Percentiles rank a stretch among this genome's conserved stretches.
phyloP scores from a whole-genome alignment of 2,888 invertebrate genomes.

The Timema podura region DNA sequence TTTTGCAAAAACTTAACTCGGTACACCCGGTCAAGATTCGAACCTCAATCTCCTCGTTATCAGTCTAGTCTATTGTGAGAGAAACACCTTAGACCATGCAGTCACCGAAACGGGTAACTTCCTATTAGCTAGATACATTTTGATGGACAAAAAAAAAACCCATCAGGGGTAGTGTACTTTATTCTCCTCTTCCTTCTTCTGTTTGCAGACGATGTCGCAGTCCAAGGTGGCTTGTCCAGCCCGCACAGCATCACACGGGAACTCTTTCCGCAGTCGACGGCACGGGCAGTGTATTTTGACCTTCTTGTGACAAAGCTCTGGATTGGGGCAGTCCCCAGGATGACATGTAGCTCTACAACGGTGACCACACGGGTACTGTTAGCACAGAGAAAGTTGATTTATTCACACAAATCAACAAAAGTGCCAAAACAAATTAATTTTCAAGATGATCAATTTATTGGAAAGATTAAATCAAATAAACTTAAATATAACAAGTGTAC shows the following conservation, averaged over 20 bases:
- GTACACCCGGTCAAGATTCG: not conserved
- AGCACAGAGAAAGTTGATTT: no score
- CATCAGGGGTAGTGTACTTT: slow-evolving; percentile 35
- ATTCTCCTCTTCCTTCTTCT: slow-evolving; percentile 53
- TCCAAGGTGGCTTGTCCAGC: slow-evolving; percentile 44
- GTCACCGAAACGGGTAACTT: not conserved
- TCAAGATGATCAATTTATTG: no score
- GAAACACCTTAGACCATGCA: no score
- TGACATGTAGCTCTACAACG: slow-evolving; percentile 73
- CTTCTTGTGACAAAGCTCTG: slow-evolving; percentile 71
- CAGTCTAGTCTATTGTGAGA: no score
- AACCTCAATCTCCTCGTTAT: no score
- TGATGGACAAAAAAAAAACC: not conserved
- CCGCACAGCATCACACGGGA: slow-evolving; percentile 58
- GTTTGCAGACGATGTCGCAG: slow-evolving; percentile 63
- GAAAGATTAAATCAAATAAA: no score
- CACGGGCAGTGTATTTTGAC: slow-evolving; percentile 75
- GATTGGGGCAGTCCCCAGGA: slow-evolving; percentile 61
- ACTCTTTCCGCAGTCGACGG: slow-evolving; percentile 69
- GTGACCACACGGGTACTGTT: slow-evolving; percentile 78
- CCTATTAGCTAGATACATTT: not conserved
- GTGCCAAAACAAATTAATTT: no score
- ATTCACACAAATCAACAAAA: no score
- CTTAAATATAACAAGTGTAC: no score
- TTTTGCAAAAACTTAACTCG: not conserved